These are phyloP conservation scores for Crossoptilon crossoptilon DNA, from an alignment of 2,797 vertebrate genomes.

Conservation along the genomic window DNA sequence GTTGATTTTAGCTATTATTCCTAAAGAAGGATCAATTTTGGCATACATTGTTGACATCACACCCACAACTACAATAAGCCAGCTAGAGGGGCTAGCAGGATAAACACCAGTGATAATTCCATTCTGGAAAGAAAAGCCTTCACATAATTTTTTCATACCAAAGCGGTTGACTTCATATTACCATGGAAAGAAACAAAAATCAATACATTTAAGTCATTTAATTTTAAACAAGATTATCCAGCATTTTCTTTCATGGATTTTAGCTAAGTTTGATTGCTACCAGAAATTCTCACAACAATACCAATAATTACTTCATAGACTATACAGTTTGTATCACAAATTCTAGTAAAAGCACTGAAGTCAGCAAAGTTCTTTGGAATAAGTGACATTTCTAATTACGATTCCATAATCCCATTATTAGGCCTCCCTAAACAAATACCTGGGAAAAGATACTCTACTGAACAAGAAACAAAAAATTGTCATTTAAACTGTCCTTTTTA, in stretches of 20 bases:
- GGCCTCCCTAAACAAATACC: not conserved
- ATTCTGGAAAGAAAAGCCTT: constrained; percentile 77
- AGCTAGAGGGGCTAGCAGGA: constrained; percentile 93
- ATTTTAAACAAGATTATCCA: not conserved
- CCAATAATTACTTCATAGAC: not conserved
- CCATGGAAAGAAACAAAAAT: constrained; percentile 9
- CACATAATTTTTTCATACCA: constrained; percentile 43
- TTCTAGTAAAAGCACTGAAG: not conserved
- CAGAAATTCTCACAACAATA: not conserved
- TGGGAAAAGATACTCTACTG: not conserved
- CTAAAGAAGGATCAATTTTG: constrained; percentile 91
- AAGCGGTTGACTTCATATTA: constrained; percentile 35
- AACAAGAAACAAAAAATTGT: not conserved
- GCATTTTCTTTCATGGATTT: not conserved
- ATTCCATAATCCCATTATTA: not conserved
- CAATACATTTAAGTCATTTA: not conserved
- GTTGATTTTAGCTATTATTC: constrained; percentile 87
- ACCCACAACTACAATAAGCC: constrained; percentile 92
- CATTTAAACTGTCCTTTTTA: not conserved
- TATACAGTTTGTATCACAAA: not conserved
- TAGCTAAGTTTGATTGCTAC: not conserved
- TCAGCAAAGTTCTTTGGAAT: not conserved
- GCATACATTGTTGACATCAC: constrained; percentile 93
- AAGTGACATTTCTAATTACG: not conserved
- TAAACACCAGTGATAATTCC: constrained; percentile 96